These are phyloP conservation scores for Apodemia mormo DNA, from an alignment of 2,888 invertebrate species.

Conservation along the genomic window DNA sequence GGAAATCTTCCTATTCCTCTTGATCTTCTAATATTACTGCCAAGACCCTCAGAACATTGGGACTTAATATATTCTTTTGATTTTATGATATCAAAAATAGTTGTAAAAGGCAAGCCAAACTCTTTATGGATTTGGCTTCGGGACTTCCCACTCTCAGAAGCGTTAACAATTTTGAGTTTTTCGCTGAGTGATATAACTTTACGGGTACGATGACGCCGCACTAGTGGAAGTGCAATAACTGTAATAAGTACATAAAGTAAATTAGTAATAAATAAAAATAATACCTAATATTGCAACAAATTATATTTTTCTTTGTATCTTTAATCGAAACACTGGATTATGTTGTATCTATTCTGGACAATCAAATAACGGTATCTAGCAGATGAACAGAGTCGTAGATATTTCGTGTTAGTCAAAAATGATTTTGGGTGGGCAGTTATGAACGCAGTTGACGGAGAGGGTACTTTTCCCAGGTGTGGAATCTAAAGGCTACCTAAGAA, in stretches of 20 bases:
- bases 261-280: background rate
- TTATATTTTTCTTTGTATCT: no score
- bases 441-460: no score
- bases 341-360: no score
- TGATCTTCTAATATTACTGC: background rate
- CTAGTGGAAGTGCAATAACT: no score
- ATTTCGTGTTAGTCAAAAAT: no score
- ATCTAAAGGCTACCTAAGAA: no score
- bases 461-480: no score
- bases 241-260: background rate
- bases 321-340: no score
- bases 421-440: no score
- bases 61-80: background rate
- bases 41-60: background rate
- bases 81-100: background rate
- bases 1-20: constrained; percentile 33
- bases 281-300: background rate
- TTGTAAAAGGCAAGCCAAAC: background rate
- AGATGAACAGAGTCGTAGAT: no score
- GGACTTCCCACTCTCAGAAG: background rate
- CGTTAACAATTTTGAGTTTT: constrained; percentile 12
- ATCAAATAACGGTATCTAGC: no score
- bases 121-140: background rate
- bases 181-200: background rate
- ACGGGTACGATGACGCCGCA: background rate